Base-by-base conservation (phyloP, 2,113 vertebrate genomes). In the Rhagologus leucostigma region DNA sequence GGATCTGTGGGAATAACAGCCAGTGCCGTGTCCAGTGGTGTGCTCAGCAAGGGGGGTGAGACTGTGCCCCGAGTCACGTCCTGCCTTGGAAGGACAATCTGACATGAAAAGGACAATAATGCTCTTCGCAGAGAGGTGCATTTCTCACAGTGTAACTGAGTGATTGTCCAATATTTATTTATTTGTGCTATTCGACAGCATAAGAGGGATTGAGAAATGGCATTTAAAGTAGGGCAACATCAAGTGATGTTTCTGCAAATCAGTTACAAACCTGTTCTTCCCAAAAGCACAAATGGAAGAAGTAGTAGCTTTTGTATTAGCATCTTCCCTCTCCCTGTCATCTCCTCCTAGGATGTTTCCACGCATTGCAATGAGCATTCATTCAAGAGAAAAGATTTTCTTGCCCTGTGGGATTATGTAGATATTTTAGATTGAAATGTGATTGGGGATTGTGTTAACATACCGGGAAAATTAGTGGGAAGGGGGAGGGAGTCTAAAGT, bases 1-100 rank as follows among this genome's bases (percentile, higher is more conserved):
- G 24, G 2, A 21, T 16, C 42, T 55, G 41, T 7, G 29, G 59
- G 13, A 35, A 37, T 21, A 24, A 20, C 30, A 85, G 27, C 35
- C 75, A 23, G 19, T 39, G 21, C 42, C 4, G 0, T 2, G 19
- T 22, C 35, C 27, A 0, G 56, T 26, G 17, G 6, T 52, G 6
- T 42, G 57, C 37, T 33, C 24, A 21, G 77, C 11, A 7, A n/a
- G 32, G 55, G 41, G 35, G 68, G 15, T 23, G 41, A 65, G 32
- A 4, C 37, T 27, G 23, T 9, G 18, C 42, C 33, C 29, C 1
- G 0, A 52, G 44, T 63, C 1, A 1, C 44, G 1, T 18, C 37
- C 37, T 71, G 22, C 13, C 53, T 42, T 63, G 52, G 32, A 42
- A 37, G 57, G 69, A 19, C 22, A 27, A 3, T 4, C 20, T 73